phyloP scores from a whole-genome alignment of 2,797 vertebrate genomes.

The Pangasius djambal region DNA sequence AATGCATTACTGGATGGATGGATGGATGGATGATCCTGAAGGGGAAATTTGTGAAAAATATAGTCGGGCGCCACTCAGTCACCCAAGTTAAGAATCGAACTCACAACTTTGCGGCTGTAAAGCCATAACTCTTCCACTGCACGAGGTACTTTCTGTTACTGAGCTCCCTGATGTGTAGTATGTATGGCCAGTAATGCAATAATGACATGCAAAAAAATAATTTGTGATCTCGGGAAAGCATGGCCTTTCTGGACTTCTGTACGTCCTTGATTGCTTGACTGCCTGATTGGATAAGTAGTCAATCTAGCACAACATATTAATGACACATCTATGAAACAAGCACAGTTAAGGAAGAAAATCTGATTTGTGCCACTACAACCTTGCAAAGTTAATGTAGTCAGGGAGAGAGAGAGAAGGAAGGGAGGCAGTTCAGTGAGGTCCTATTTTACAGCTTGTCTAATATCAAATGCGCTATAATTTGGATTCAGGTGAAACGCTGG shows the following conservation, averaged over 20 bases:
- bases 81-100: not conserved
- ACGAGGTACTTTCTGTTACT: not conserved
- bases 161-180: no score
- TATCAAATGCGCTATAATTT: not conserved
- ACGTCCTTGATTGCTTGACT: not conserved
- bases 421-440: not conserved
- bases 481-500: not conserved
- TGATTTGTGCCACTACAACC: not conserved
- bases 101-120: not conserved
- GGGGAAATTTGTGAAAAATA: not conserved
- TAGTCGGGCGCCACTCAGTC: not conserved
- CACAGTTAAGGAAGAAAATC: not conserved
- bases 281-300: not conserved
- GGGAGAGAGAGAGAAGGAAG: not conserved
- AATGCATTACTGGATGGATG: not conserved
- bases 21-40: not conserved
- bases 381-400: not conserved
- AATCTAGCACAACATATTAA: not conserved
- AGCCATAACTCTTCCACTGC: not conserved
- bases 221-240: not conserved
- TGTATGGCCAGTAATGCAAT: not conserved
- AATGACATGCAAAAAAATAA: not conserved
- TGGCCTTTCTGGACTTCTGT: not conserved
- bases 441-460: not conserved
- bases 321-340: not conserved